Percentiles rank a stretch among this genome's conserved stretches.
Evolutionary conservation across 2,113 vertebrate genomes (phyloP).

Genomic region (Desmodus rotundus): DNA sequence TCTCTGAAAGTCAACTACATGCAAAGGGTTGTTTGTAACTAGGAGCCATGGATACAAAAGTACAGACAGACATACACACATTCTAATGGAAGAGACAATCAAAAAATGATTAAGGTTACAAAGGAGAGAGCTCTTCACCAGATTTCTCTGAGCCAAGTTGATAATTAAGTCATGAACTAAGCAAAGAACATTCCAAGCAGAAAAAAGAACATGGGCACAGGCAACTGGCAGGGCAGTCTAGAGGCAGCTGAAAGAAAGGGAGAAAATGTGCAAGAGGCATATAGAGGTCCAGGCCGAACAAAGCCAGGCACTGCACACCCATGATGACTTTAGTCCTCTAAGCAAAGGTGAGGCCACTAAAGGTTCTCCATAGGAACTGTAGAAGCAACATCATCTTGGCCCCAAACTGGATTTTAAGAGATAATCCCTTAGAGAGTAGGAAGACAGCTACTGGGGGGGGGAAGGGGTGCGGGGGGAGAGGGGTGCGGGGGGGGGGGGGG

Average conservation of each 20-base stretch:
- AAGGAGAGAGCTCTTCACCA: neutral
- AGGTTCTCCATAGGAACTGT: neutral
- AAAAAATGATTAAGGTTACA: neutral
- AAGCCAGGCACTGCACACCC: neutral
- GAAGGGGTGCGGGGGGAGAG: no score
- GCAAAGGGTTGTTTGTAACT: neutral
- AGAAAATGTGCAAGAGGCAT: neutral
- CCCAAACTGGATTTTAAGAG: neutral
- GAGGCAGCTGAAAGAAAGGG: neutral
- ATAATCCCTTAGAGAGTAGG: neutral
- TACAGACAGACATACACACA: neutral
- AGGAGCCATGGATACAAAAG: neutral
- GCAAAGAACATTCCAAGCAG: neutral
- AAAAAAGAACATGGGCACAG: neutral
- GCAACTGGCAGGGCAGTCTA: neutral
- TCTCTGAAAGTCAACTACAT: neutral
- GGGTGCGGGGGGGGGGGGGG: no score
- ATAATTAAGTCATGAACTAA: neutral
- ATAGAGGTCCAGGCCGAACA: neutral
- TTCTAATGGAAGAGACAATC: neutral
- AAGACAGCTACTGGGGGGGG: no score
- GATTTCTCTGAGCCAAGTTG: neutral
- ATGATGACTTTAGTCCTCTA: neutral
- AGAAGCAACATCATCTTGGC: neutral
- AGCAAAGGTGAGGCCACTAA: neutral